A percentile compares a stretch with the other conserved stretches of the same genome.
Conservation (phyloP, 2,113 vertebrate genomes). For the Azemiops feae region DNA sequence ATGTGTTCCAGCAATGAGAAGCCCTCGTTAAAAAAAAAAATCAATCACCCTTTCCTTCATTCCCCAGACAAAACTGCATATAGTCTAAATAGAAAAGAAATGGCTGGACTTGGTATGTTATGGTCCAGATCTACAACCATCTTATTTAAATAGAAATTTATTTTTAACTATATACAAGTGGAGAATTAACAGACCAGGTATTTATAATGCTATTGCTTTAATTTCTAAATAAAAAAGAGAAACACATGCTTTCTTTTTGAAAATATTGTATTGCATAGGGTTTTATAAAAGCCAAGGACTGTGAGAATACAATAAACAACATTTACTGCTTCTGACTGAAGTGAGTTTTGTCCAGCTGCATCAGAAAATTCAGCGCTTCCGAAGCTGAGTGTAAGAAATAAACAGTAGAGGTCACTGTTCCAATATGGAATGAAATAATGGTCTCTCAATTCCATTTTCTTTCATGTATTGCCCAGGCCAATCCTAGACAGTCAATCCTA, state of each 20-base stretch:
- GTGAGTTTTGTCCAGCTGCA: accelerated
- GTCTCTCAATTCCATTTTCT: background rate
- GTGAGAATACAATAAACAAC: background rate
- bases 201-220: background rate
- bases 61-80: background rate
- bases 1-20: background rate
- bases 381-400: background rate
- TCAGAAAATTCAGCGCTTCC: accelerated
- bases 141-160: background rate
- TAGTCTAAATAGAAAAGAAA: background rate
- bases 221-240: background rate
- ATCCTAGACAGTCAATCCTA: slow-evolving; percentile 20
- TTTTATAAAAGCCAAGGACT: background rate
- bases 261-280: background rate
- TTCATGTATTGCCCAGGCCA: background rate
- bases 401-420: slow-evolving; percentile 68
- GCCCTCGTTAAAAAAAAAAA: background rate
- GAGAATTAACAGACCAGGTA: background rate
- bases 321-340: accelerated
- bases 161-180: background rate
- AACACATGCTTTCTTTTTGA: background rate
- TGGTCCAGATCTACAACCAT: background rate
- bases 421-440: slow-evolving; percentile 17
- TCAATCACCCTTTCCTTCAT: background rate
- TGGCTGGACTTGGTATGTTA: background rate